Percentiles rank a stretch among this genome's conserved stretches.
Evolutionary conservation across 23 tunicate genomes (phyloP).

Genomic region (Corella eumyota): DNA sequence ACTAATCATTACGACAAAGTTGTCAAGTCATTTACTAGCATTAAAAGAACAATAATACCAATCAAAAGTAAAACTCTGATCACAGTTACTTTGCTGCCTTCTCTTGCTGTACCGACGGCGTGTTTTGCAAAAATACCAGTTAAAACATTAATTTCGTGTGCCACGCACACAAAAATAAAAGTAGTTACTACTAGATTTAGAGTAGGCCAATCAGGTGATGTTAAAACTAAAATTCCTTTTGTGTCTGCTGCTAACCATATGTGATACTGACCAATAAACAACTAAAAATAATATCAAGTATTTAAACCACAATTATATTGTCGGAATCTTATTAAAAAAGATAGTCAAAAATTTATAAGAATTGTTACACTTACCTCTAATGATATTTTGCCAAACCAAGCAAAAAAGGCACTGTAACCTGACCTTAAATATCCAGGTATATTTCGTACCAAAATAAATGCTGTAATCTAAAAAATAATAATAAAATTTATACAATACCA

Average conservation of each 20-base stretch:
- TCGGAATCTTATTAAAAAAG: no score
- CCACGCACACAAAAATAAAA: no score
- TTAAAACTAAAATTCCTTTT: conserved; percentile 53
- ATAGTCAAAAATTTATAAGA: no score
- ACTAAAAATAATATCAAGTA: no score
- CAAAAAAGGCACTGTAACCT: conserved; percentile 70
- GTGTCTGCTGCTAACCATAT: conserved; percentile 87
- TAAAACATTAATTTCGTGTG: conserved; percentile 54
- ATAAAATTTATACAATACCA: no score
- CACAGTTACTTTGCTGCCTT: no score
- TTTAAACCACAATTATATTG: no score
- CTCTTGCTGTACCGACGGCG: conserved; percentile 23
- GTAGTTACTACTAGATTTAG: conserved; percentile 53
- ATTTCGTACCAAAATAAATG: conserved; percentile 61
- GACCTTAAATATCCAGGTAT: conserved; percentile 74
- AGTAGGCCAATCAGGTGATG: conserved; percentile 52
- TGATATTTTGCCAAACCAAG: conserved; percentile 85
- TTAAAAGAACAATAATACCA: no score
- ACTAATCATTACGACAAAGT: no score
- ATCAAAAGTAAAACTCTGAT: no score
- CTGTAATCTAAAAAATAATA: conserved; percentile 27
- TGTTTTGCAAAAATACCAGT: conserved; percentile 52
- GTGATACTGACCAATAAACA: conserved; percentile 80
- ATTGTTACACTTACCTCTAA: conserved; percentile 63
- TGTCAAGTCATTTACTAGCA: no score